These are phyloP conservation scores for Globodera rostochiensis DNA, from an alignment of 1,140 invertebrate species.

Conservation along the genomic window DNA sequence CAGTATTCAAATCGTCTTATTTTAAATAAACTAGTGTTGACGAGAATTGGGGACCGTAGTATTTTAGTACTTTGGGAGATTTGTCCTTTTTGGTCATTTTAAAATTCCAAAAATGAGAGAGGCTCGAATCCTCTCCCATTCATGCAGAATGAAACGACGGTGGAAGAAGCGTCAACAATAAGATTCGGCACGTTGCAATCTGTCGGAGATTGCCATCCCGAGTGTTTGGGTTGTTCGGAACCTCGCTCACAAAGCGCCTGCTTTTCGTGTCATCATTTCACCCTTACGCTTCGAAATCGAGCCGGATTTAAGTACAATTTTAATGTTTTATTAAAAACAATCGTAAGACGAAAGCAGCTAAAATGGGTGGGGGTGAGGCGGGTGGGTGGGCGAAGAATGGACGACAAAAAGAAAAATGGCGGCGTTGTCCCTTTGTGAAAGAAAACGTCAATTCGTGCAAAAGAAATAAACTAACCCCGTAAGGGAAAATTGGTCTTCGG, in stretches of 20 bases:
- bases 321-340: neutral
- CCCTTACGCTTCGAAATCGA: slow-evolving; percentile 59
- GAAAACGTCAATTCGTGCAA: too few species aligned
- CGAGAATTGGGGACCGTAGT: neutral
- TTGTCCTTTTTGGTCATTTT: too few species aligned
- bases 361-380: too few species aligned
- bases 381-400: neutral
- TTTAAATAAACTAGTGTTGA: neutral
- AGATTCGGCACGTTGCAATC: slow-evolving; percentile 57
- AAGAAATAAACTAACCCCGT: too few species aligned
- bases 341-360: neutral
- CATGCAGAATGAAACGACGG: slow-evolving; percentile 22
- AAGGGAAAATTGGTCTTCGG: too few species aligned
- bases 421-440: too few species aligned
- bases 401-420: neutral
- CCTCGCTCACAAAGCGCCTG: slow-evolving; percentile 39
- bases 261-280: slow-evolving; percentile 59
- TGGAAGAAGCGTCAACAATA: slow-evolving; percentile 30
- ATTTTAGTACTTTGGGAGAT: neutral
- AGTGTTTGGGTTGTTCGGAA: slow-evolving; percentile 59
- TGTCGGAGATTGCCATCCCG: slow-evolving; percentile 56
- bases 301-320: slow-evolving; percentile 58
- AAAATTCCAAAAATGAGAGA: too few species aligned
- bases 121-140: neutral
- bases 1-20: neutral